These are phyloP conservation scores for Macrophya alboannulata DNA, from an alignment of 2,888 invertebrate genomes.

Conservation along the genomic window DNA sequence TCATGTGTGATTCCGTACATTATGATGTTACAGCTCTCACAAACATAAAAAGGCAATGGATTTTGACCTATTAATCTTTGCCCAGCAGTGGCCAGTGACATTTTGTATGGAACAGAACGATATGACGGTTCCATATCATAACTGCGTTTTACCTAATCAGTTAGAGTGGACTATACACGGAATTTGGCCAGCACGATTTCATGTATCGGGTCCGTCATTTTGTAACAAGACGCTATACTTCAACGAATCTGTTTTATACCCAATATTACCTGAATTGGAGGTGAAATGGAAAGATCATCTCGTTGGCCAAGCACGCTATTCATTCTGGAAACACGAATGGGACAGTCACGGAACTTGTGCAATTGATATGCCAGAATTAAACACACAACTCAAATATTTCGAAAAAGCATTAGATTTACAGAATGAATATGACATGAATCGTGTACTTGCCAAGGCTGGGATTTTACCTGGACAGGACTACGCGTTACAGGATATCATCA, in stretches of 20 bases:
- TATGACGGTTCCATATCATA: conserved; percentile 83
- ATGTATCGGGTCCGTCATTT: conserved; percentile 86
- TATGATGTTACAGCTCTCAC: not conserved
- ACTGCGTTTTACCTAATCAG: conserved; percentile 86
- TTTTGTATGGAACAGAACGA: conserved; percentile 86
- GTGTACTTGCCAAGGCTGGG: conserved; percentile 82
- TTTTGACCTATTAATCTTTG: conserved; percentile 91
- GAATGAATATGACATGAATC: conserved; percentile 83
- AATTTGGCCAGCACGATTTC: conserved; percentile 90
- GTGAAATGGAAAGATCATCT: conserved; percentile 89
- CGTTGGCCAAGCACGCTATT: conserved; percentile 81
- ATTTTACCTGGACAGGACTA: conserved; percentile 82
- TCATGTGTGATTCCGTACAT: not conserved
- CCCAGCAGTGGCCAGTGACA: conserved; percentile 91
- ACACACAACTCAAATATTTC: conserved; percentile 87
- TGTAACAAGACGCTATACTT: conserved; percentile 88
- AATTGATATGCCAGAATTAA: conserved; percentile 81
- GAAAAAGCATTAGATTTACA: conserved; percentile 84
- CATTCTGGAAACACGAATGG: conserved; percentile 92
- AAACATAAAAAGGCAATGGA: conserved; percentile 67
- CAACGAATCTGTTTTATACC: conserved; percentile 83
- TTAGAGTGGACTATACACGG: conserved; percentile 91
- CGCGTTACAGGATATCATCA: conserved; percentile 78
- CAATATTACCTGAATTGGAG: conserved; percentile 83
- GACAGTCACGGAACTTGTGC: conserved; percentile 92